Percentiles rank a stretch among this genome's conserved stretches.
Evolutionary conservation across 2,797 vertebrate genomes (phyloP).

Genomic region (Paramormyrops hopkinsi): DNA sequence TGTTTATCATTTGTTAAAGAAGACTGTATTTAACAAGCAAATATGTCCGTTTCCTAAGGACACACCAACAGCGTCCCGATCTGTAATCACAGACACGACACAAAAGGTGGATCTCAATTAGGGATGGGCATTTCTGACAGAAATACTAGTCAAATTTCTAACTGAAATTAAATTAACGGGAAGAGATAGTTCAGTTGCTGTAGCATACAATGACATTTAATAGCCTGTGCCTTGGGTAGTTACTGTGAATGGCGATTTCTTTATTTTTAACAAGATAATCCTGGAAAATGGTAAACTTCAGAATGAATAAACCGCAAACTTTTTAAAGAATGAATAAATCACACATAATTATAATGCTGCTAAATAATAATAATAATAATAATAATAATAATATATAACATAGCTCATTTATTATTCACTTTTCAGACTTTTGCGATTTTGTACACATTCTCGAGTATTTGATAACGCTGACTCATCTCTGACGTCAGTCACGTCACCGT

Average conservation of each 20-base stretch:
- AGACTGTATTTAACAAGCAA: neutral
- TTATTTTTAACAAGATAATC: constrained; percentile 34
- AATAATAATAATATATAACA: neutral
- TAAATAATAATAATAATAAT: neutral
- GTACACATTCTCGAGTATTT: neutral
- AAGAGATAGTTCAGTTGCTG: neutral
- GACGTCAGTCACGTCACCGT: neutral
- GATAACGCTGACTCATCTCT: neutral
- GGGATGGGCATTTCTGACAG: neutral
- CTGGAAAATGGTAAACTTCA: constrained; percentile 29
- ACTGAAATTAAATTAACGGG: constrained; percentile 37
- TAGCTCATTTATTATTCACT: neutral
- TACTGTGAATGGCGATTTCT: neutral
- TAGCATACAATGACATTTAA: constrained; percentile 23
- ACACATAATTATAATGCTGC: neutral
- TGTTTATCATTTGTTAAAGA: neutral
- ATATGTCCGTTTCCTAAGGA: constrained; percentile 30
- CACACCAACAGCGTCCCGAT: constrained; percentile 52
- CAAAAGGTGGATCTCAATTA: constrained; percentile 39
- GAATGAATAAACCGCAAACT: neutral
- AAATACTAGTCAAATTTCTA: constrained; percentile 20
- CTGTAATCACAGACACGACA: constrained; percentile 45
- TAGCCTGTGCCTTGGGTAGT: neutral
- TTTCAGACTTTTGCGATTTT: neutral
- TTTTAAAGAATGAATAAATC: neutral